phyloP scores from a whole-genome alignment of 2,113 vertebrate genomes.

The Coryphaenoides rupestris region DNA sequence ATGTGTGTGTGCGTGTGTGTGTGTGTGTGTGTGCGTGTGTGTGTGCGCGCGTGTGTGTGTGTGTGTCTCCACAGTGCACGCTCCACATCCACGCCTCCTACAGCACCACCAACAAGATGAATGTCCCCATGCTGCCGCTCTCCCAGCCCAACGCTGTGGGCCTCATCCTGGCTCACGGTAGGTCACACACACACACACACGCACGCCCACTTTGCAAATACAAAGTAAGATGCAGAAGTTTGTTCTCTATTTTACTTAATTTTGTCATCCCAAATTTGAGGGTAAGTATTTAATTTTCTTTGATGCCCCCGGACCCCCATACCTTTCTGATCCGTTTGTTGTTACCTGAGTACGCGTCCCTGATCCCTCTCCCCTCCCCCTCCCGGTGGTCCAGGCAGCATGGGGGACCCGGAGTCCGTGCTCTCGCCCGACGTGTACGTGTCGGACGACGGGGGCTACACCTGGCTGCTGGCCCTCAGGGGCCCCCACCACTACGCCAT shows the following conservation, averaged over 20 bases:
- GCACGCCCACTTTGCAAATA: neutral
- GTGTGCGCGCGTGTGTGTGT: neutral
- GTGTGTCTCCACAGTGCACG: slow-evolving; percentile 80
- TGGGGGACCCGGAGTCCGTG: slow-evolving; percentile 83
- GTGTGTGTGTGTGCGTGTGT: neutral
- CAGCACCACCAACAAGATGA: slow-evolving; percentile 88
- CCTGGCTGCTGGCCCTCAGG: slow-evolving; percentile 81
- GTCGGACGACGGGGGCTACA: slow-evolving; percentile 91
- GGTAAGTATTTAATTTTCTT: no score
- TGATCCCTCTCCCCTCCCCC: neutral
- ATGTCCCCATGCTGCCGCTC: slow-evolving; percentile 86
- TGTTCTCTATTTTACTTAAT: no score
- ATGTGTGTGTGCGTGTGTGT: neutral
- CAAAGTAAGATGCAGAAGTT: no score
- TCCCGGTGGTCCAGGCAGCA: slow-evolving; percentile 74
- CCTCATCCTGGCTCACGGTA: slow-evolving; percentile 91
- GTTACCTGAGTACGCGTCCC: neutral
- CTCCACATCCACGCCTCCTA: slow-evolving; percentile 92
- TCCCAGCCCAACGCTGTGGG: slow-evolving; percentile 88
- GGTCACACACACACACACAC: slow-evolving; percentile 7
- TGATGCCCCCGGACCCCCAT: no score
- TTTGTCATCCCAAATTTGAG: no score
- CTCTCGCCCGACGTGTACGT: slow-evolving; percentile 86
- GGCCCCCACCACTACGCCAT: slow-evolving; percentile 93
- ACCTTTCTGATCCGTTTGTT: neutral